Evolutionary conservation across 2,888 invertebrate species (phyloP).

Genomic region (Drosophila formosana): DNA sequence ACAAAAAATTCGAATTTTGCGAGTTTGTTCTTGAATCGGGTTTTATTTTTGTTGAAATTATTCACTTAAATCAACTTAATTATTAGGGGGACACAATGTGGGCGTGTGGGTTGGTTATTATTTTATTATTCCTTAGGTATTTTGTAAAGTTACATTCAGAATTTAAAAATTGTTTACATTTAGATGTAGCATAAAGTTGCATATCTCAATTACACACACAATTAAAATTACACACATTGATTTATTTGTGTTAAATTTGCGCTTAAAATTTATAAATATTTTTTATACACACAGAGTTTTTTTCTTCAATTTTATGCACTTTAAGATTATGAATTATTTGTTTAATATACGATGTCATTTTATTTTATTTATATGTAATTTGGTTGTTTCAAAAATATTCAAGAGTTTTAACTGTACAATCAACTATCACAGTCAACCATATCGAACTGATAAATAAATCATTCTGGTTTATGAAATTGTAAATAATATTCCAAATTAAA

Average conservation of each 20-base stretch:
- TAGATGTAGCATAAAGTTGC: constrained; percentile 68
- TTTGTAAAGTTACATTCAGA: constrained; percentile 71
- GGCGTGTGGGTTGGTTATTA: constrained; percentile 57
- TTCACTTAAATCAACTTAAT: constrained; percentile 75
- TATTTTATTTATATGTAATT: constrained; percentile 55
- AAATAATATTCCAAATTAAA: not conserved
- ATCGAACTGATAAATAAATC: constrained; percentile 62
- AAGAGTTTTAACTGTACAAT: constrained; percentile 83
- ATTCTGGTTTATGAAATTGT: constrained; percentile 10
- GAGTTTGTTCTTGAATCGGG: constrained; percentile 64
- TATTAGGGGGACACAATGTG: constrained; percentile 65
- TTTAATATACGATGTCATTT: constrained; percentile 12
- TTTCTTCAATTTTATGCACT: constrained; percentile 10
- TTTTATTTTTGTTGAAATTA: constrained; percentile 60
- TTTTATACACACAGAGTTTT: constrained; percentile 57
- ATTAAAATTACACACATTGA: constrained; percentile 72
- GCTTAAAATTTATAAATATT: constrained; percentile 61
- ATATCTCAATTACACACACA: constrained; percentile 68
- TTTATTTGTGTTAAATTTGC: constrained; percentile 47
- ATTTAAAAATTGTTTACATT: constrained; percentile 79
- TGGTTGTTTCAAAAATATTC: constrained; percentile 60
- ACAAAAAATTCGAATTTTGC: constrained; percentile 32
- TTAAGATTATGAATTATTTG: constrained; percentile 27
- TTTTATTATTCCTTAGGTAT: constrained; percentile 37
- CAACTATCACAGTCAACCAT: constrained; percentile 85